Percentiles rank a stretch among this genome's conserved stretches.
Evolutionary conservation across 1,140 invertebrate genomes (phyloP).

Genomic region (Druon quercuslanigerum): DNA sequence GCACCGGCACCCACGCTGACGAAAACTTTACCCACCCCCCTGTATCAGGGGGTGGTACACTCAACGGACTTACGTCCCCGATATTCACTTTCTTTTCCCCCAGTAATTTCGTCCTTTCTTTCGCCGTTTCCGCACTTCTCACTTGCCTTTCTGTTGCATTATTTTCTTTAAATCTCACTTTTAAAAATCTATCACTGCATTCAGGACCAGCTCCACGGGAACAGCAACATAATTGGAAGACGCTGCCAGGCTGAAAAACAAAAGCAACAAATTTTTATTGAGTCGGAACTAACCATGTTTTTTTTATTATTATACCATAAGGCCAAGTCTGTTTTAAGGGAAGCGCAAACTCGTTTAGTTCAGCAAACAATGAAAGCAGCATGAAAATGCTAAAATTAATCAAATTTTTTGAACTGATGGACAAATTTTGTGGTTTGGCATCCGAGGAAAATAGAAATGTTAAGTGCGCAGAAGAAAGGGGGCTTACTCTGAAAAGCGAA

Average conservation of each 20-base stretch:
- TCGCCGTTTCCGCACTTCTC: background rate
- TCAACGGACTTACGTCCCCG: slow-evolving; percentile 54
- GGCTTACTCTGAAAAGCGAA: no score
- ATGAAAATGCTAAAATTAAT: no score
- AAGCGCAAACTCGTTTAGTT: no score
- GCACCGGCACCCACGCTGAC: slow-evolving; percentile 72
- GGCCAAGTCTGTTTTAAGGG: no score
- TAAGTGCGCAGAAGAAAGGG: no score
- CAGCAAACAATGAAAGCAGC: no score
- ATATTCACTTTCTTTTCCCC: slow-evolving; percentile 34
- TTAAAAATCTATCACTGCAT: background rate
- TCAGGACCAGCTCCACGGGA: background rate
- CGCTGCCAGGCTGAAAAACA: background rate
- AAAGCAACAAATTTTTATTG: background rate
- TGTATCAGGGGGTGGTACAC: slow-evolving; percentile 69
- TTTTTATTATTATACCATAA: no score
- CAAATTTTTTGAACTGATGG: no score
- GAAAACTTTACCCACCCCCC: slow-evolving; percentile 71
- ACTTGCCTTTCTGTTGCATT: background rate
- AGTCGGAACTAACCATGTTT: no score
- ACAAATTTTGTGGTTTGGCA: no score
- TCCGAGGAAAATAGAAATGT: no score
- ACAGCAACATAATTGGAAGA: background rate
- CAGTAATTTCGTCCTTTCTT: background rate
- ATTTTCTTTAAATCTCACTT: background rate